These are phyloP conservation scores for Hoplodrina ambigua DNA, from an alignment of 2,888 invertebrate genomes.

Conservation along the genomic window DNA sequence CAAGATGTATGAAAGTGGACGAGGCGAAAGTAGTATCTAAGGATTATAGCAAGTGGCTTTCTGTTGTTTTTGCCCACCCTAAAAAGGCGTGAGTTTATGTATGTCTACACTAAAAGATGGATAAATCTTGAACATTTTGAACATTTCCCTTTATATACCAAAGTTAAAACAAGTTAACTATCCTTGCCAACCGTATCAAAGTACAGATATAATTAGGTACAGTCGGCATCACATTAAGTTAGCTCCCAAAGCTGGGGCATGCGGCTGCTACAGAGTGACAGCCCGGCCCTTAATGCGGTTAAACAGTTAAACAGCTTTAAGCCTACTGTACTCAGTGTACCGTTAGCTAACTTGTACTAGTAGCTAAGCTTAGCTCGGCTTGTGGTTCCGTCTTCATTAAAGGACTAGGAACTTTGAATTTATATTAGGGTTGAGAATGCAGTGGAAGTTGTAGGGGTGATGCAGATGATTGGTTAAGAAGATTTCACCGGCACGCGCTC, in stretches of 20 bases:
- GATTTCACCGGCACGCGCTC: no score
- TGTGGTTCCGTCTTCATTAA: conserved; percentile 63
- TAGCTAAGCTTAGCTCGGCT: conserved; percentile 59
- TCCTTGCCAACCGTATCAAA: conserved; percentile 23
- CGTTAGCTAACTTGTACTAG: conserved; percentile 54
- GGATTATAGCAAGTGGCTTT: no score
- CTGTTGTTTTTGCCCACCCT: no score
- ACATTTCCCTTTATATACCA: conserved; percentile 23
- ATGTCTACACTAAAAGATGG: no score
- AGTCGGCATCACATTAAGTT: conserved; percentile 59
- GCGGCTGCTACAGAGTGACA: conserved; percentile 59
- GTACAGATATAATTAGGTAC: conserved; percentile 49
- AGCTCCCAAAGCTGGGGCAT: conserved; percentile 38
- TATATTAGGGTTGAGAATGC: conserved; percentile 35
- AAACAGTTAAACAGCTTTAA: conserved; percentile 66
- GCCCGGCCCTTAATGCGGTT: conserved; percentile 63
- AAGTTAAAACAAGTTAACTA: conserved; percentile 36
- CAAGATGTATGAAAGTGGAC: no score
- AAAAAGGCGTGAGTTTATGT: no score
- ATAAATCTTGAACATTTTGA: conserved; percentile 5
- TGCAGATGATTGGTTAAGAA: not conserved
- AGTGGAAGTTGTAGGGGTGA: not conserved
- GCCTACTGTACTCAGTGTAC: conserved; percentile 58
- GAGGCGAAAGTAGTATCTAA: no score
- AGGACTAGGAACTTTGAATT: conserved; percentile 42